Conservation (phyloP, 2,797 vertebrate genomes). For the Molossus alvarezi region DNA sequence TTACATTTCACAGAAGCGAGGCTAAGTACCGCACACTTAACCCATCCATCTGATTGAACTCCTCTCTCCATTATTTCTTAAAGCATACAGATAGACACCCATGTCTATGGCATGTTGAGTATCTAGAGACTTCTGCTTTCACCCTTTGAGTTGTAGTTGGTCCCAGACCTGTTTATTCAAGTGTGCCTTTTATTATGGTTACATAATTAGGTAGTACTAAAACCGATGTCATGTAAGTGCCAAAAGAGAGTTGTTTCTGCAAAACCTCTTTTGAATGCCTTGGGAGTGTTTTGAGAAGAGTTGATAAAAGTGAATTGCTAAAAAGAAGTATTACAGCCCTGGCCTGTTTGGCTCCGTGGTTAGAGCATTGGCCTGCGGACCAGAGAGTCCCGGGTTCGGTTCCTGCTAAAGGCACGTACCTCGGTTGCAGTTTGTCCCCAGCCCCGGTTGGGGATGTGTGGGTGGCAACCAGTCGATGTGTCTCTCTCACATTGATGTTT, state of each 20-base stretch:
- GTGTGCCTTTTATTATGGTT: not conserved
- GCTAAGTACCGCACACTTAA: not conserved
- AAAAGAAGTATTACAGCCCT: not conserved
- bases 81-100: not conserved
- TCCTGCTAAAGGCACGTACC: too few species aligned
- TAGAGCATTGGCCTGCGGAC: too few species aligned
- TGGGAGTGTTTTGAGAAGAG: not conserved
- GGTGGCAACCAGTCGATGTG: too few species aligned
- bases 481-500: too few species aligned
- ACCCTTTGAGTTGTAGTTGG: not conserved
- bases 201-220: not conserved
- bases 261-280: not conserved
- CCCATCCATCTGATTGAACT: not conserved
- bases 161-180: not conserved
- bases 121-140: not conserved
- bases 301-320: not conserved
- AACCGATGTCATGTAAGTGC: not conserved
- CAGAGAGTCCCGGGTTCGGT: too few species aligned
- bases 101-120: not conserved
- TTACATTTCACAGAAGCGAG: not conserved
- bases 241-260: not conserved
- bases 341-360: too few species aligned
- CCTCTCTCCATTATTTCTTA: not conserved
- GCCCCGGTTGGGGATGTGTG: too few species aligned
- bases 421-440: too few species aligned